A percentile compares a stretch with the other conserved stretches of the same genome.
Conservation (phyloP, 2,113 vertebrate genomes). For the Pituophis catenifer region DNA sequence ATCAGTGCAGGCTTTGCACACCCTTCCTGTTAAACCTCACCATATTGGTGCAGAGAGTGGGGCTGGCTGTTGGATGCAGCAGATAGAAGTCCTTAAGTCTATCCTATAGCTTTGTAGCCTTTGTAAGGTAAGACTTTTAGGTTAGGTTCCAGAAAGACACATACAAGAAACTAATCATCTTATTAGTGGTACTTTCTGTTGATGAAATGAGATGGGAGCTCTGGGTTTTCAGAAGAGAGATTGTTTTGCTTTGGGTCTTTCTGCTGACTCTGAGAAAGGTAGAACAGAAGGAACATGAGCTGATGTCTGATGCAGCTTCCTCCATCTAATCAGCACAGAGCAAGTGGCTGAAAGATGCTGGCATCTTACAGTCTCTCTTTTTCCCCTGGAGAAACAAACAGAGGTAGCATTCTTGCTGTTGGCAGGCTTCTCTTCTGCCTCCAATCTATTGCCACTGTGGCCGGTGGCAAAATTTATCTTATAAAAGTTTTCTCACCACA, state of each 20-base stretch:
- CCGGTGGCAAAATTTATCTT: neutral
- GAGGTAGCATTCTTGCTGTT: neutral
- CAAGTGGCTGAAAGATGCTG: neutral
- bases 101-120: neutral
- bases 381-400: neutral
- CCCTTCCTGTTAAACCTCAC: neutral
- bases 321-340: neutral
- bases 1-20: neutral
- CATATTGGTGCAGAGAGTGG: neutral
- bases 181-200: neutral
- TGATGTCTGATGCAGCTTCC: neutral
- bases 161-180: neutral
- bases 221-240: neutral
- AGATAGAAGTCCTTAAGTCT: neutral
- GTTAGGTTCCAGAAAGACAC: neutral
- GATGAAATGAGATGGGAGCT: neutral
- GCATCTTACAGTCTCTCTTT: neutral
- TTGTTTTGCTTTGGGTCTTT: neutral
- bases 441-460: neutral
- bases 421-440: neutral
- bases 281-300: neutral
- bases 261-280: neutral
- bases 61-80: neutral
- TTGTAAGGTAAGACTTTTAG: neutral
- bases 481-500: neutral